A percentile compares a stretch with the other conserved stretches of the same genome.
Conservation (phyloP, 2,888 invertebrate genomes). For the Ochlodes sylvanus region DNA sequence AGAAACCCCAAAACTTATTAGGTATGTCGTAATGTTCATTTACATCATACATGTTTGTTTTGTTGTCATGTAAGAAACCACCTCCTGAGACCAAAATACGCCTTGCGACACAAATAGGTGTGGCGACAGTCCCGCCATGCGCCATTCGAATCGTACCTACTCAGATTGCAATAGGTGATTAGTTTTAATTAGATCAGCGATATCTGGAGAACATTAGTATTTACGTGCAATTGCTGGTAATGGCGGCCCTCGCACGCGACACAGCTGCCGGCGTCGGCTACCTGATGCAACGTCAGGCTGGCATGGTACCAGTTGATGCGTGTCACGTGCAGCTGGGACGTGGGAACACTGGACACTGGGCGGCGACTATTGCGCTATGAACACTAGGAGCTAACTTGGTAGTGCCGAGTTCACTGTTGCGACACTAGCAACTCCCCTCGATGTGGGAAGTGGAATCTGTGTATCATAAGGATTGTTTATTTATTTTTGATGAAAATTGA, state of each 20-base stretch:
- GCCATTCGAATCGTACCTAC: constrained; percentile 5
- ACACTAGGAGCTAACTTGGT: no score
- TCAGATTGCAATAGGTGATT: constrained; percentile 9
- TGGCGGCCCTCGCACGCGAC: background rate
- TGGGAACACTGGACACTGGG: background rate
- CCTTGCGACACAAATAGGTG: background rate
- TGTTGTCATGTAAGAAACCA: no score
- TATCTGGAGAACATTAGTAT: constrained; percentile 8
- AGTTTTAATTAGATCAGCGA: constrained; percentile 7
- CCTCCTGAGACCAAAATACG: background rate
- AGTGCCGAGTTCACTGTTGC: no score
- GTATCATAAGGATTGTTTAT: no score
- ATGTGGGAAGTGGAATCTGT: no score
- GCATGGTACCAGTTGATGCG: background rate
- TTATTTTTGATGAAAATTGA: no score
- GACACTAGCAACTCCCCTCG: no score
- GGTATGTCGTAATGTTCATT: no score
- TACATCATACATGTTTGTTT: no score
- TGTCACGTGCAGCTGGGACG: background rate
- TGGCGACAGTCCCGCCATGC: background rate
- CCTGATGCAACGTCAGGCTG: background rate
- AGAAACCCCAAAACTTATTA: no score
- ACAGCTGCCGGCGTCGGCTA: background rate
- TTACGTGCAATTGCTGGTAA: constrained; percentile 6
- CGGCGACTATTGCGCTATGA: background rate